Conservation (phyloP, 92 coral and sea anemone genomes). For the Bergia puertoricense region DNA sequence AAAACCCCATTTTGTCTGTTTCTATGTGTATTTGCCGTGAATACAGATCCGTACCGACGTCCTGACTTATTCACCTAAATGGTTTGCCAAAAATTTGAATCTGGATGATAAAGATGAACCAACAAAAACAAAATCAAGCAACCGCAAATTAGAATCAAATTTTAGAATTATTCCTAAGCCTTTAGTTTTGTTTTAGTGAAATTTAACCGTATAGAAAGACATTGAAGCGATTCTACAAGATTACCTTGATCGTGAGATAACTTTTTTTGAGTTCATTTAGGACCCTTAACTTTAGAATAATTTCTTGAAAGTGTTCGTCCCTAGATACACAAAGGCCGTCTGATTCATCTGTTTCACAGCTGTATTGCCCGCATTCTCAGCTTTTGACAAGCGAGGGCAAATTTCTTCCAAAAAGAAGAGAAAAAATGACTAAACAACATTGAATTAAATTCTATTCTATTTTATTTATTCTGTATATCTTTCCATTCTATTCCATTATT, state of each 20-base stretch:
- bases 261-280: background rate
- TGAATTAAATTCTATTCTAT: too few species aligned
- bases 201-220: conserved; percentile 2
- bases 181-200: background rate
- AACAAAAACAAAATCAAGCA: background rate
- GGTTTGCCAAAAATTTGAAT: too few species aligned
- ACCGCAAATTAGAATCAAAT: background rate
- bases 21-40: background rate
- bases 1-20: background rate
- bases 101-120: background rate
- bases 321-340: background rate
- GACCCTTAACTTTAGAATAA: background rate
- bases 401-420: background rate
- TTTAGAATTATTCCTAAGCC: background rate
- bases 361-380: background rate
- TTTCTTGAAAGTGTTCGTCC: conserved; percentile 12
- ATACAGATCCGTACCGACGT: background rate
- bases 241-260: background rate
- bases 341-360: conserved; percentile 31
- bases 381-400: background rate
- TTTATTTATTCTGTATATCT: too few species aligned
- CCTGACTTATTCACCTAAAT: background rate
- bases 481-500: background rate
- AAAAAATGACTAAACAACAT: background rate
- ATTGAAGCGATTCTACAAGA: background rate